Base-by-base conservation (phyloP, 1,140 invertebrate genomes). In the Lepidurus arcticus region DNA sequence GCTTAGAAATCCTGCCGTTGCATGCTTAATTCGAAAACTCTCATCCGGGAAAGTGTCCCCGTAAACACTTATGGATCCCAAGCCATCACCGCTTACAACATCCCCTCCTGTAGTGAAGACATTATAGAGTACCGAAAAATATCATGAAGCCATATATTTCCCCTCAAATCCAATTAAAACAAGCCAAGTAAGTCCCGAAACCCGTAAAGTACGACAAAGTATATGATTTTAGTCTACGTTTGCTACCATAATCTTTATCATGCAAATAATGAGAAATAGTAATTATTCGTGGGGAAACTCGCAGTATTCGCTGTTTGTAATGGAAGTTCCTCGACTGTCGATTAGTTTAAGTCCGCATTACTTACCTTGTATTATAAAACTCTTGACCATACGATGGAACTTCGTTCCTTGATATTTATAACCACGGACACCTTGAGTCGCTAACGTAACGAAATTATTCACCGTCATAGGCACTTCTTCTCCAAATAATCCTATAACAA, bases 401-500 rank as follows among this genome's bases (percentile, higher is more conserved):
- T 84, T 88, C 0, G 91, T 89, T 1, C 92, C 93, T 74, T 88
- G 88, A 83, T 95, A 96, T 43, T 90, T 93, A 82, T 89, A 90
- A 7, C 92, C 92, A 78, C 91, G 87, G 42, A 94, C 89, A 6
- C 93, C 94, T 44, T 89, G 87, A 10, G 90, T 88, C n/a, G 94
- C 91, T n/a, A 98, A 86, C 11, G 91, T 87, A 76, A 91, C 86
- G 83, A 99, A 99, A 84, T 99, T 99, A 81, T 93, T 87, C 0
- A 94, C 95, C 1, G 98, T 96, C 86, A 94, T 97, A 4, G 98
- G 97, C 0, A 93, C 95, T 74, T 92, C 87, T 81, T 95, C 91
- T 1, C 97, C 97, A 88, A 99, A 99, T 0, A 99, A 86, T 6
- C 97, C 98, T 81, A 99, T 92, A 0, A 92, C 90, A 79, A 99